A percentile compares a stretch with the other conserved stretches of the same genome.
Conservation (phyloP, 2,888 invertebrate species). For the Spicauda simplicius region DNA sequence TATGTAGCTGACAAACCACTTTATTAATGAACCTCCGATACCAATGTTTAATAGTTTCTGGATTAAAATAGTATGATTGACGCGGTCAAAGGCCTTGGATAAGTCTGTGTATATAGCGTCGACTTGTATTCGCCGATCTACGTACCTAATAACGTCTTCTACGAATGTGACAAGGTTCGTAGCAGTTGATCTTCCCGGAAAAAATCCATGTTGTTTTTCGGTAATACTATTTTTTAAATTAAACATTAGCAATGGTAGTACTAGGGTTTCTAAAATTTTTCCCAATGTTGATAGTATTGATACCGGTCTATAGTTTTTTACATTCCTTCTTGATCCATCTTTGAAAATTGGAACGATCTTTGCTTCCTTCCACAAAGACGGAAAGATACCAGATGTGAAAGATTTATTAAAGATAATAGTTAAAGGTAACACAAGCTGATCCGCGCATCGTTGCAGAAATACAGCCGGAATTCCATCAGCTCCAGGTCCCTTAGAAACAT, state of each 20-base stretch:
- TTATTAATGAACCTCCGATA: not conserved
- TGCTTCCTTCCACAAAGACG: not conserved
- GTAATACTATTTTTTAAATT: not conserved
- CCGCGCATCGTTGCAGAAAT: not conserved
- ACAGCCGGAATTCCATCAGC: conserved; percentile 1
- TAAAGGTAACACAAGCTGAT: not conserved
- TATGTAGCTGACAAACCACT: conserved; percentile 2
- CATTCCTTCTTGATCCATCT: not conserved
- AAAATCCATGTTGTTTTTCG: conserved; percentile 4
- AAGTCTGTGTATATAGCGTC: too few relatives aligned
- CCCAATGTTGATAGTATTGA: conserved; percentile 1
- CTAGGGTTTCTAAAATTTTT: not conserved
- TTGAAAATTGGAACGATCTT: too few relatives aligned
- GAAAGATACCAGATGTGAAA: not conserved
- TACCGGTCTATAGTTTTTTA: too few relatives aligned
- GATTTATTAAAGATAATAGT: not conserved
- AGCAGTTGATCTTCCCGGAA: not conserved
- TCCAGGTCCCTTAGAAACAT: not conserved
- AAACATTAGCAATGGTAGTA: not conserved
- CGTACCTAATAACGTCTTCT: too few relatives aligned
- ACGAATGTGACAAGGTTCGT: not conserved
- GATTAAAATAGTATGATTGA: too few relatives aligned
- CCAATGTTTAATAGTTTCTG: not conserved
- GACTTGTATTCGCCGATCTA: too few relatives aligned
- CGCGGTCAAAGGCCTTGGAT: not conserved